Percentiles rank a stretch among this genome's conserved stretches.
Conservation (phyloP, 2,113 vertebrate species). For the Thymallus thymallus region DNA sequence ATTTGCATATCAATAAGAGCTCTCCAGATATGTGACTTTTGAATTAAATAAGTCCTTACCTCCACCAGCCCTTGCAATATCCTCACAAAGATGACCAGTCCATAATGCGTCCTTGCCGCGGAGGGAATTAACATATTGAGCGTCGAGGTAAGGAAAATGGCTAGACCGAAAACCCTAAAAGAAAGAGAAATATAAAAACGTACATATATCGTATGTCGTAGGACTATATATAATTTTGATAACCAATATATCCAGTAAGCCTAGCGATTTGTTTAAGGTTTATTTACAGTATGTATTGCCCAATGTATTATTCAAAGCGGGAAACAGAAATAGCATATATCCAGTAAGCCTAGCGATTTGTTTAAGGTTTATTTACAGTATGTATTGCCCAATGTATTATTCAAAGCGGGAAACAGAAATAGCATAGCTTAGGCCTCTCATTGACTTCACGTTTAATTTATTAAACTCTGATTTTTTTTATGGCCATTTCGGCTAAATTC, state of each 20-base stretch:
- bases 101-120: slow-evolving; percentile 91
- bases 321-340: too few relatives aligned
- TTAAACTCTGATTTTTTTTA: background rate
- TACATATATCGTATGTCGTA: background rate
- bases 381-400: too few relatives aligned
- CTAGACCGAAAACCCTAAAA: slow-evolving; percentile 94
- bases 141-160: slow-evolving; percentile 91
- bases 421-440: too few relatives aligned
- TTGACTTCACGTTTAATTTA: background rate
- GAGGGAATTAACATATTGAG: slow-evolving; percentile 98
- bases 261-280: background rate
- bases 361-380: too few relatives aligned
- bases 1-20: background rate
- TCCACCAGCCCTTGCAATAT: slow-evolving; percentile 97
- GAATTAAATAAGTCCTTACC: slow-evolving; percentile 70
- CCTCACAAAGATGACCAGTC: slow-evolving; percentile 95
- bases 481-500: background rate
- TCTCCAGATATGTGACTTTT: background rate
- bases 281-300: too few relatives aligned
- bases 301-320: too few relatives aligned
- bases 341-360: too few relatives aligned
- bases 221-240: background rate
- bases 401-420: too few relatives aligned
- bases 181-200: background rate
- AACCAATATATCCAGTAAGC: background rate